Conservation (phyloP, 2,113 vertebrate genomes). For the Sinocyclocheilus anshuiensis region DNA sequence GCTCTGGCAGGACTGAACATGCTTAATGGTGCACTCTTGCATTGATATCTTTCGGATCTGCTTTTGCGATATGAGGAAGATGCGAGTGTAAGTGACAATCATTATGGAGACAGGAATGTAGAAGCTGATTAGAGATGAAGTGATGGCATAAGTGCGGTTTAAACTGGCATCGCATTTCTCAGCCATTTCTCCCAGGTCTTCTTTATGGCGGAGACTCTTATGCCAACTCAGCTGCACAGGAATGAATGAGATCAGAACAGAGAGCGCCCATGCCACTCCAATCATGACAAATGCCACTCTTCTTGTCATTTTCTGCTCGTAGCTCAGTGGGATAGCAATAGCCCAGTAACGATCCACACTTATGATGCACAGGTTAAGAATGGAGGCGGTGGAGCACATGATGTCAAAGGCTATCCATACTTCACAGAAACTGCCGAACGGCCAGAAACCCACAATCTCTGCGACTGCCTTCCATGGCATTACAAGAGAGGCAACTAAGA, state of each 20-base stretch:
- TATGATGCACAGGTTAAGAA: slow-evolving; percentile 45
- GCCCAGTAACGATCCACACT: slow-evolving; percentile 85
- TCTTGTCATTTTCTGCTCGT: slow-evolving; percentile 91
- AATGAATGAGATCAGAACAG: slow-evolving; percentile 92
- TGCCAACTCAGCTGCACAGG: slow-evolving; percentile 94
- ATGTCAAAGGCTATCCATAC: slow-evolving; percentile 96
- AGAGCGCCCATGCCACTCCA: slow-evolving; percentile 84
- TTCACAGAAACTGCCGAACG: slow-evolving; percentile 90
- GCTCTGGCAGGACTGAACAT: slow-evolving; percentile 83
- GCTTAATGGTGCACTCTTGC: slow-evolving; percentile 86
- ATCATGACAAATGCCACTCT: slow-evolving; percentile 86
- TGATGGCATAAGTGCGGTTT: slow-evolving; percentile 90
- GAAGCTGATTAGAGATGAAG: slow-evolving; percentile 93
- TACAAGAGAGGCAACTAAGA: slow-evolving; percentile 89
- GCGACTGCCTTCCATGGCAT: slow-evolving; percentile 96
- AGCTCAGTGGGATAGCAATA: slow-evolving; percentile 90
- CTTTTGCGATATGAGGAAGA: slow-evolving; percentile 89
- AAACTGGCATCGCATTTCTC: slow-evolving; percentile 91
- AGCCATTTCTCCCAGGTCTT: slow-evolving; percentile 26
- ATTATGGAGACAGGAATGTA: slow-evolving; percentile 93
- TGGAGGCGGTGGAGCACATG: slow-evolving; percentile 45
- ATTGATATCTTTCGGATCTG: slow-evolving; percentile 88
- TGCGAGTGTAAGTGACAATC: slow-evolving; percentile 91
- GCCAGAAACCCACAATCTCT: slow-evolving; percentile 92
- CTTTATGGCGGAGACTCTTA: slow-evolving; percentile 69